Percentiles rank a stretch among this genome's conserved stretches.
phyloP scores from a whole-genome alignment of 2,888 invertebrate species.

The Heliconius ethilla region DNA sequence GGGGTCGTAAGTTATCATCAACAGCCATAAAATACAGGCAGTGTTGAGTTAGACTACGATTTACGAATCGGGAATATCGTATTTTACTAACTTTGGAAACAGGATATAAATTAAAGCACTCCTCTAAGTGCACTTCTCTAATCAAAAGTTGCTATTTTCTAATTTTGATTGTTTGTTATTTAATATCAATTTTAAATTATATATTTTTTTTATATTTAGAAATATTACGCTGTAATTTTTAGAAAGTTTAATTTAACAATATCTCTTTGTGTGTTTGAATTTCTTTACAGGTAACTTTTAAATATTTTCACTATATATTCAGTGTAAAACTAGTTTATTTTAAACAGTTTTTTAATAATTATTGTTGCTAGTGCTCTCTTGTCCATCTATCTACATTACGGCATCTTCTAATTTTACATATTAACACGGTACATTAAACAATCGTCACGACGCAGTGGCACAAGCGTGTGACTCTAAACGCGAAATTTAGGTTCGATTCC shows the following conservation, averaged over 20 bases:
- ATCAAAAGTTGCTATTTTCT: conserved; percentile 40
- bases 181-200: conserved; percentile 9
- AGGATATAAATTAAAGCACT: conserved; percentile 45
- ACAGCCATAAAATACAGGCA: conserved; percentile 52
- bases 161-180: conserved; percentile 18
- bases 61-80: conserved; percentile 48
- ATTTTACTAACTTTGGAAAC: conserved; percentile 44
- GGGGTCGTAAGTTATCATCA: conserved; percentile 52
- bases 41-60: conserved; percentile 51
- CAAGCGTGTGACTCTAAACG: too few relatives aligned
- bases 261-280: background rate
- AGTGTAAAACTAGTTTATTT: background rate
- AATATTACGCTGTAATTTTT: background rate
- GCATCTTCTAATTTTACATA: background rate
- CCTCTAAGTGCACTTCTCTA: conserved; percentile 45
- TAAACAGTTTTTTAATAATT: background rate
- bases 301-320: background rate
- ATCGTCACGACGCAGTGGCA: background rate
- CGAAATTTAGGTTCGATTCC: too few relatives aligned
- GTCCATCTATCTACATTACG: background rate
- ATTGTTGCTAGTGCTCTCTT: background rate
- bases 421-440: background rate
- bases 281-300: background rate
- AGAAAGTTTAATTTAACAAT: background rate
- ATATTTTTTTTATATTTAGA: background rate